Base-by-base conservation (phyloP, 2,113 vertebrate species). In the Equus quagga region DNA sequence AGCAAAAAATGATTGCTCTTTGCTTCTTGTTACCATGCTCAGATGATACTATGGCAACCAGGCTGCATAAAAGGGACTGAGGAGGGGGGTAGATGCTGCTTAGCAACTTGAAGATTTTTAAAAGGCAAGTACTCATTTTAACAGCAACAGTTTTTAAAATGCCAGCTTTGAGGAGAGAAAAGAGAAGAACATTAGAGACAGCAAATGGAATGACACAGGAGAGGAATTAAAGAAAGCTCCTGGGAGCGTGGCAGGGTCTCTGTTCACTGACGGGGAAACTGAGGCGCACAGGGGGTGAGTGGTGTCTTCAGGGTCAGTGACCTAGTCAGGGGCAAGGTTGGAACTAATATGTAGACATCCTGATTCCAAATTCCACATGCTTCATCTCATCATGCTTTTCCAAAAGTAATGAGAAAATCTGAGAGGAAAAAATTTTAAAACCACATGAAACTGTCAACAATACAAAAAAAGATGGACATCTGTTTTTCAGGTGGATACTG, bases 101-200 rank as follows among this genome's bases (percentile, higher is more conserved):
- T 98, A 99, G 99, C 99, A 99, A 99, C 99, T 95, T 98, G 97
- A 99, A 98, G 99, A 98, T 98, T 98, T 98, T 98, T 96, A 97
- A 97, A 97, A 97, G 98, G 96, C 98, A 97, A 98, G 96, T 94
- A 96, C 97, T 98, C 98, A 92, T 97, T 98, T 98, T 97, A 98
- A 98, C 89, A 97, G 79, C 79, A 95, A 96, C 94, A 91, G 81
- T 95, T 93, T 96, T 98, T 92, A 88, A 98, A 97, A 97, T 84
- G 94, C 44, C 97, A 91, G 60, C 94, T 98, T 94, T 83, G 56
- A 94, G 64, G 87, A 70, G 33, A 75, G 49, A 78, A 84, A 92
- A 90, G 84, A 60, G 75, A 80, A 26, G 93, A 96, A 54, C 73
- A 89, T 89, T 51, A 95, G 95, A 96, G 69, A 93, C 97, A 95